Evolutionary conservation across 2,113 vertebrate species (phyloP), one percentile per base, ranked within the genome.

Genomic region (Mellivora capensis): DNA sequence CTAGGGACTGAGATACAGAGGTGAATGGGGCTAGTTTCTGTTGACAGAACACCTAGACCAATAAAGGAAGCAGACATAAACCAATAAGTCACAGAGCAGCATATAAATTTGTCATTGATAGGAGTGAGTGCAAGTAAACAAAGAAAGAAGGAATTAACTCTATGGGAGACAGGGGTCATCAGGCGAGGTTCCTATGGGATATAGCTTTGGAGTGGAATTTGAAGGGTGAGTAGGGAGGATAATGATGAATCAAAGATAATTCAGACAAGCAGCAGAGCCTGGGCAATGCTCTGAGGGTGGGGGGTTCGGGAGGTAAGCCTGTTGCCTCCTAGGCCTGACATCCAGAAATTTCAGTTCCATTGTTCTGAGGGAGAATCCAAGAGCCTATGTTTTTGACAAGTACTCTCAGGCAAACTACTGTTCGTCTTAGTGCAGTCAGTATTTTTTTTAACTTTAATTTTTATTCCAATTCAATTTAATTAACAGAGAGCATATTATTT

Each of bases 221-320:
- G n/a, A 74, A 83, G 25, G 29, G 13, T 44, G 39, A 59, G 3
- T 49, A 23, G 69, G 27, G 25, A 44, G 18, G 25, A 6, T 90
- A 64, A 8, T 13, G 17, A 57, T 3, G 1, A 7, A 7, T 39
- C 20, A 14, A 15, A 21, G 52, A 4, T 47, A 21, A 39, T 80
- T 80, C 25, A 44, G 8, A 83, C 7, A 6, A 69, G 23, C 12
- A 34, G 42, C 31, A 1, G n/a, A 52, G 23, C 0, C 0, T 31
- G 25, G 25, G 5, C 29, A 83, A 2, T 0, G n/a, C 25, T 8
- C 13, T 10, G 23, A 61, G 21, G n/a, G 5, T 15, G 0, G 18
- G 59, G 31, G 31, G 6, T 31, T 69, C 37, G 25, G 27, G 34
- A 77, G 12, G 42, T 39, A 67, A 69, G 23, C 4, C 20, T 61